Percentiles rank a stretch among this genome's conserved stretches.
Evolutionary conservation across 2,888 invertebrate species (phyloP).

Genomic region (Smittia aterrima): DNA sequence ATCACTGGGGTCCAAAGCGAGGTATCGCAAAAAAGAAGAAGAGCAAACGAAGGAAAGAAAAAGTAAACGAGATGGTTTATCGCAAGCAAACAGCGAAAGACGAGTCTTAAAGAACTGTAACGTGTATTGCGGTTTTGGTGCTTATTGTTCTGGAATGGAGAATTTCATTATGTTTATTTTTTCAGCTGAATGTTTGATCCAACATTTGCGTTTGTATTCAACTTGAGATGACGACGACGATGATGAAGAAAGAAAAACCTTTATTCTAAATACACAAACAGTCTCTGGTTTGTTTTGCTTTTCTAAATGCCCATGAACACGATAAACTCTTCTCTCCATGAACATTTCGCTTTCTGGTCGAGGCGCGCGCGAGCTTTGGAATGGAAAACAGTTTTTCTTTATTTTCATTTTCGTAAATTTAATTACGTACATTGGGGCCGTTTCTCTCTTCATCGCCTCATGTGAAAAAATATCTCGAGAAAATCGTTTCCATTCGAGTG

Average conservation of each 20-base stretch:
- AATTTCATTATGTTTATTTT: constrained; percentile 30
- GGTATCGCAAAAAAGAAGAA: neutral
- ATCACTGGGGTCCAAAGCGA: neutral
- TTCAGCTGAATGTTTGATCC: constrained; percentile 3
- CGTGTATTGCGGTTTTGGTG: constrained; percentile 36
- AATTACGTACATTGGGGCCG: neutral
- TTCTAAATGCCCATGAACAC: neutral
- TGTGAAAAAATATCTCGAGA: neutral
- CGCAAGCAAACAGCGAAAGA: neutral
- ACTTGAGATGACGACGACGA: neutral
- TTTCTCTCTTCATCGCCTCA: neutral
- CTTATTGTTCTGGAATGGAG: constrained; percentile 38
- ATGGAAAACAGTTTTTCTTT: neutral
- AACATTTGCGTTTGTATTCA: neutral
- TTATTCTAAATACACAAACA: constrained; percentile 3
- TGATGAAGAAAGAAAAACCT: neutral
- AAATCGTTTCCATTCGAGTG: constrained; percentile 1
- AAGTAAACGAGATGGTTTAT: constrained; percentile 1
- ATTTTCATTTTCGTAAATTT: neutral
- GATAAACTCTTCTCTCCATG: neutral
- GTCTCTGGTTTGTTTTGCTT: neutral
- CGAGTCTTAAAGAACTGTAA: constrained; percentile 15
- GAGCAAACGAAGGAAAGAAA: neutral
- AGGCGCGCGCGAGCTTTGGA: neutral
- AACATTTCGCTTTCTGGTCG: neutral